Conservation (phyloP, 2,888 invertebrate genomes). For the Papilio protenor region DNA sequence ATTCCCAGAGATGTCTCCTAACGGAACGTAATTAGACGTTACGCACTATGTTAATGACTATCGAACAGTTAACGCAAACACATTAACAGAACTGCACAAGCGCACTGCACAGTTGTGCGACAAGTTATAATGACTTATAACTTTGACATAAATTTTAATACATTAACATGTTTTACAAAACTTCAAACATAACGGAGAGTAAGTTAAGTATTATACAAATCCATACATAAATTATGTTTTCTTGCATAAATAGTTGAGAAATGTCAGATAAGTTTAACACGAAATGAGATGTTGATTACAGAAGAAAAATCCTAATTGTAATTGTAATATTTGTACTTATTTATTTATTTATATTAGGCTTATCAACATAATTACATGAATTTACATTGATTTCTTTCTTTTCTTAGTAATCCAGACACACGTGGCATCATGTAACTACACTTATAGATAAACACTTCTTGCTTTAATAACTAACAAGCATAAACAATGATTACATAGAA, state of each 20-base stretch:
- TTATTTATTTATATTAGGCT: too few relatives aligned
- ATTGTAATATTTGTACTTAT: neutral
- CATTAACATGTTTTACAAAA: constrained; percentile 21
- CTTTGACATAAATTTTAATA: constrained; percentile 26
- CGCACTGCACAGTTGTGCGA: constrained; percentile 26
- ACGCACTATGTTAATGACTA: constrained; percentile 45
- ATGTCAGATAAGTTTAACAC: neutral
- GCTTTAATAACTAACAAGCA: too few relatives aligned
- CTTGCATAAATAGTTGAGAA: neutral
- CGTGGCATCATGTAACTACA: too few relatives aligned
- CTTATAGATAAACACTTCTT: too few relatives aligned
- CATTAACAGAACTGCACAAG: constrained; percentile 30
- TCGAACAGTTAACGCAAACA: constrained; percentile 43
- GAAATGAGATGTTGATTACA: neutral
- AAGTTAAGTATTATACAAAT: constrained; percentile 13
- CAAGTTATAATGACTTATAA: constrained; percentile 2
- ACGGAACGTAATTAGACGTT: constrained; percentile 42
- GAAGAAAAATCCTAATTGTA: neutral
- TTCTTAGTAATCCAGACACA: too few relatives aligned
- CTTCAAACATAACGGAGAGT: constrained; percentile 11
- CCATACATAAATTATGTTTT: constrained; percentile 5
- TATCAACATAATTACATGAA: too few relatives aligned
- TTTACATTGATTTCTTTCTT: too few relatives aligned
- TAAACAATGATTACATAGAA: too few relatives aligned
- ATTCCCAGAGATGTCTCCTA: constrained; percentile 46